Evolutionary conservation across 2,888 invertebrate species (phyloP).

Genomic region (Acrobasis consociella): DNA sequence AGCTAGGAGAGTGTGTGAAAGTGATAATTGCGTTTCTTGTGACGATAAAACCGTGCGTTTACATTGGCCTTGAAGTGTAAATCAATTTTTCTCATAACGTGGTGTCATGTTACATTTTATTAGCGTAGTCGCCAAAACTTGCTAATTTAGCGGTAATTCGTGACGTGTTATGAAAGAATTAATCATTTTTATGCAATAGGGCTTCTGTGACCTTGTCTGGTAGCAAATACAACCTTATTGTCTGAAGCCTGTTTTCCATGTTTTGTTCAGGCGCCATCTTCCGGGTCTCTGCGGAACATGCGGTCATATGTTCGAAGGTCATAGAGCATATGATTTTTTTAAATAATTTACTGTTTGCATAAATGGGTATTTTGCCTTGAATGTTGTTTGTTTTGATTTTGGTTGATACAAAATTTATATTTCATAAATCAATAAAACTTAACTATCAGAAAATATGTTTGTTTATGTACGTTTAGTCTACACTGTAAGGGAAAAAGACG

Average conservation of each 20-base stretch:
- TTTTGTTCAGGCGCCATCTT: not conserved
- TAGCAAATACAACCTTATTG: constrained; percentile 5
- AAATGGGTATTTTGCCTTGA: not conserved
- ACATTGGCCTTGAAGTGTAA: constrained; percentile 55
- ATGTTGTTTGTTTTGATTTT: not conserved
- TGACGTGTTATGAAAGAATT: not conserved
- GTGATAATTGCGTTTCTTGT: constrained; percentile 56
- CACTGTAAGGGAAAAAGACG: not conserved
- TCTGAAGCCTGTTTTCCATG: not conserved
- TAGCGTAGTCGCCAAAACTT: not conserved
- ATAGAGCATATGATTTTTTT: not conserved
- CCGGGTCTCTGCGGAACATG: not conserved
- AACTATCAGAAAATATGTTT: not conserved
- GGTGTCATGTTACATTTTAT: constrained; percentile 43
- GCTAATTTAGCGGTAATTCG: constrained; percentile 7
- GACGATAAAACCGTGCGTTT: constrained; percentile 41
- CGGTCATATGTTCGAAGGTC: not conserved
- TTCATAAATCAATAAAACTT: not conserved
- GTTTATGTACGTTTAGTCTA: not conserved
- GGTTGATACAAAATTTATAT: not conserved
- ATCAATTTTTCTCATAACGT: constrained; percentile 32
- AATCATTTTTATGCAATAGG: constrained; percentile 14
- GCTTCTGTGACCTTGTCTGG: constrained; percentile 20
- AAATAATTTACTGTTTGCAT: not conserved
- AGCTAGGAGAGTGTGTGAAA: constrained; percentile 69